A percentile compares a stretch with the other conserved stretches of the same genome.
phyloP scores from a whole-genome alignment of 2,888 invertebrate species.

The Hypsopygia costalis region DNA sequence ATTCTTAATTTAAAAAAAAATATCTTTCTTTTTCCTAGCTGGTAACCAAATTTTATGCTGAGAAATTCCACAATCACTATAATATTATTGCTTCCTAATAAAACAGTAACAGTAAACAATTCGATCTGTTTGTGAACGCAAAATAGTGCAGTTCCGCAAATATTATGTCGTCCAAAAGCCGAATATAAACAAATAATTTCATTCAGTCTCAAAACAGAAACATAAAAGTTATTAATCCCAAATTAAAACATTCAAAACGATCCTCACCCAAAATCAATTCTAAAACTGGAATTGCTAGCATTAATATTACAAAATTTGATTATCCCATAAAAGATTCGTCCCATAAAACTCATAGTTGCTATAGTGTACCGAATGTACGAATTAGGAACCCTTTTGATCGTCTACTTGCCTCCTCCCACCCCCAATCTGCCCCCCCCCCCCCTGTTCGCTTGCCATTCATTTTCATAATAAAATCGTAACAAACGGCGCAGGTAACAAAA shows the following conservation, averaged over 20 bases:
- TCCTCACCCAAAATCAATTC: conserved; percentile 51
- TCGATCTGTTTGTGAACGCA: too few relatives aligned
- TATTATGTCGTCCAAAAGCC: too few relatives aligned
- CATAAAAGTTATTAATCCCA: background rate
- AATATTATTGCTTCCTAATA: too few relatives aligned
- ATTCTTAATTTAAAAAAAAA: too few relatives aligned
- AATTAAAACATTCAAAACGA: conserved; percentile 10
- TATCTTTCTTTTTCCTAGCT: too few relatives aligned
- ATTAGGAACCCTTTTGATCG: conserved; percentile 79
- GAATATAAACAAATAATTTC: too few relatives aligned
- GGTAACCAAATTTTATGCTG: too few relatives aligned
- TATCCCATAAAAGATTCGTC: conserved; percentile 78
- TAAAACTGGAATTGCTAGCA: conserved; percentile 62
- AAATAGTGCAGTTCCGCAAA: too few relatives aligned
- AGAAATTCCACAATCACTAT: too few relatives aligned
- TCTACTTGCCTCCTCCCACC: conserved; percentile 33
- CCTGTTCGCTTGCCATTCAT: conserved; percentile 69
- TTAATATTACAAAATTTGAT: conserved; percentile 80
- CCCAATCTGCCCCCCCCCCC: conserved; percentile 26
- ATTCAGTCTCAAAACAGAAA: too few relatives aligned
- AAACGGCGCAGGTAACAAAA: conserved; percentile 78
- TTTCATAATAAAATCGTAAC: conserved; percentile 81
- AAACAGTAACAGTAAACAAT: too few relatives aligned
- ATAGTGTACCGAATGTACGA: conserved; percentile 74
- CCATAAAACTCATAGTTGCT: conserved; percentile 76